Evolutionary conservation across 2,113 vertebrate species (phyloP).

Genomic region (Strix aluco): DNA sequence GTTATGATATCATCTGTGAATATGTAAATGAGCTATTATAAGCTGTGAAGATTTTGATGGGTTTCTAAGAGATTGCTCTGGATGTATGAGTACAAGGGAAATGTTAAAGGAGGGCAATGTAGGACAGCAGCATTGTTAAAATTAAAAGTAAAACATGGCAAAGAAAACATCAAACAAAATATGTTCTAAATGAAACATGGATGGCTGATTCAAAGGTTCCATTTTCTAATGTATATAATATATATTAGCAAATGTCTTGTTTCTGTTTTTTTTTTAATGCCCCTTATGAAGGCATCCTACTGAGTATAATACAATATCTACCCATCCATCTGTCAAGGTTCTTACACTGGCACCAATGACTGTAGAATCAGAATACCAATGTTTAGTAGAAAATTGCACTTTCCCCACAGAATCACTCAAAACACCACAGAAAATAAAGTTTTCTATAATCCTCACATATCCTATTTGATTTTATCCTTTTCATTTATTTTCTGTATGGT

Average conservation of each 20-base stretch:
- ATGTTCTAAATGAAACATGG: neutral
- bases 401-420: neutral
- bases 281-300: neutral
- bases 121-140: neutral
- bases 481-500: neutral
- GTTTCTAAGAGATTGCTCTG: neutral
- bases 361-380: neutral
- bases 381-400: neutral
- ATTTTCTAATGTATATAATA: neutral
- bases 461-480: neutral
- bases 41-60: neutral
- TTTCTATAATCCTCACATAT: neutral
- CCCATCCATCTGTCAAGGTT: slow-evolving; percentile 22
- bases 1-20: neutral
- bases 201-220: neutral
- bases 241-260: neutral
- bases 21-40: slow-evolving; percentile 25
- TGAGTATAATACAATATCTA: neutral
- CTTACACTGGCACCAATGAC: neutral
- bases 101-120: neutral
- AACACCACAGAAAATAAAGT: neutral
- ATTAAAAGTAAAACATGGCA: neutral
- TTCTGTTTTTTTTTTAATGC: neutral
- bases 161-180: neutral
- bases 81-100: neutral